Evolutionary conservation across 2,888 invertebrate species (phyloP).

Genomic region (Tromatobia lineatoria): DNA sequence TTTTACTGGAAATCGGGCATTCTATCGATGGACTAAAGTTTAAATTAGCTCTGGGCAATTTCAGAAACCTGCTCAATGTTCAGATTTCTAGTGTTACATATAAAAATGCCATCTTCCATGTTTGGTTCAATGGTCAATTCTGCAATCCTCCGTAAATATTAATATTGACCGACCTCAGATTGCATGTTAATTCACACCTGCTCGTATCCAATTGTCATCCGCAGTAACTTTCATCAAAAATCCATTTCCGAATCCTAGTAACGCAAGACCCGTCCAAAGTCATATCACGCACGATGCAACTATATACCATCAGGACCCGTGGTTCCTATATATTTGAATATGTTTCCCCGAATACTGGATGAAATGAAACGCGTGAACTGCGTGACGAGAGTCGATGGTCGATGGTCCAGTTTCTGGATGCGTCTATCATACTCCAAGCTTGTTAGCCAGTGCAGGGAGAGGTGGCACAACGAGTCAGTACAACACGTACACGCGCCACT

Average conservation of each 20-base stretch:
- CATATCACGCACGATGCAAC: neutral
- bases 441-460: constrained; percentile 29
- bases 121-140: too few species aligned
- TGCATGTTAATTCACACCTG: neutral
- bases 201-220: neutral
- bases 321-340: constrained; percentile 12
- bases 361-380: constrained; percentile 24
- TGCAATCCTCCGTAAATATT: too few species aligned
- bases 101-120: too few species aligned
- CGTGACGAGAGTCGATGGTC: constrained; percentile 45
- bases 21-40: too few species aligned
- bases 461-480: constrained; percentile 43
- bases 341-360: neutral
- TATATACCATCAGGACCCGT: neutral
- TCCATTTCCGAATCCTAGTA: neutral
- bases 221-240: neutral
- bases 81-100: too few species aligned
- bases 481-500: constrained; percentile 65
- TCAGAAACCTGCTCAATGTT: too few species aligned
- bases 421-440: constrained; percentile 59
- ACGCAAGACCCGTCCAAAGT: neutral
- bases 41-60: too few species aligned
- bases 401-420: constrained; percentile 39
- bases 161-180: too few species aligned
- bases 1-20: too few species aligned